Evolutionary conservation across 1,140 invertebrate species (phyloP).

Genomic region (Danaus melanippus): DNA sequence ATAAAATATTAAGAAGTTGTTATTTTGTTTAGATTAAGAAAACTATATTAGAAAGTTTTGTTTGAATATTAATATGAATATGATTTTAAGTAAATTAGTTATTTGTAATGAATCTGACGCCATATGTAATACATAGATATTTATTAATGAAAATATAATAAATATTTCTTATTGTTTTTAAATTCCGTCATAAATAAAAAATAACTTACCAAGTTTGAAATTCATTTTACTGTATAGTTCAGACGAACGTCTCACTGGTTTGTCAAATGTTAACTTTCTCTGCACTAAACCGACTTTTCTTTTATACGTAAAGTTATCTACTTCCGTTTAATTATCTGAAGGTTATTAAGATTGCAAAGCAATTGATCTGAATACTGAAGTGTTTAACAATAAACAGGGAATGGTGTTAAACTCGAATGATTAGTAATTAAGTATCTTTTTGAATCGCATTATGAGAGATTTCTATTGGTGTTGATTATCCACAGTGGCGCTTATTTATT

Average conservation of each 20-base stretch:
- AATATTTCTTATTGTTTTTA: no score
- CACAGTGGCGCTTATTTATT: no score
- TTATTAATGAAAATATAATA: no score
- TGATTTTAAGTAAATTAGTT: no score
- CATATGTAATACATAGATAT: no score
- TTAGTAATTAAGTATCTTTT: background rate
- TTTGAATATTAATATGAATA: no score
- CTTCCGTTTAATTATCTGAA: constrained; percentile 25
- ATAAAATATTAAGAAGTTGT: no score
- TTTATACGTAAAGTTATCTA: constrained; percentile 29
- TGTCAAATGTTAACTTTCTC: constrained; percentile 18
- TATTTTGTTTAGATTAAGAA: no score
- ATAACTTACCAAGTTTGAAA: constrained; percentile 36
- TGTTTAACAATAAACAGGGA: constrained; percentile 25
- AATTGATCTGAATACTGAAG: constrained; percentile 28
- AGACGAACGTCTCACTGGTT: constrained; percentile 8
- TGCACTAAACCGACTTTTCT: constrained; percentile 7
- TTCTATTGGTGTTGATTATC: no score
- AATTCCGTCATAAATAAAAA: constrained; percentile 4
- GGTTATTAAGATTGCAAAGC: constrained; percentile 25
- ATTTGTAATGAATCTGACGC: no score
- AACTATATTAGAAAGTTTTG: background rate
- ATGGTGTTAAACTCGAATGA: background rate
- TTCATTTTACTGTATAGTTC: constrained; percentile 25
- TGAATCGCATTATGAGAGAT: no score